A percentile compares a stretch with the other conserved stretches of the same genome.
phyloP scores from a whole-genome alignment of 2,113 vertebrate genomes.

The Macrotus californicus region DNA sequence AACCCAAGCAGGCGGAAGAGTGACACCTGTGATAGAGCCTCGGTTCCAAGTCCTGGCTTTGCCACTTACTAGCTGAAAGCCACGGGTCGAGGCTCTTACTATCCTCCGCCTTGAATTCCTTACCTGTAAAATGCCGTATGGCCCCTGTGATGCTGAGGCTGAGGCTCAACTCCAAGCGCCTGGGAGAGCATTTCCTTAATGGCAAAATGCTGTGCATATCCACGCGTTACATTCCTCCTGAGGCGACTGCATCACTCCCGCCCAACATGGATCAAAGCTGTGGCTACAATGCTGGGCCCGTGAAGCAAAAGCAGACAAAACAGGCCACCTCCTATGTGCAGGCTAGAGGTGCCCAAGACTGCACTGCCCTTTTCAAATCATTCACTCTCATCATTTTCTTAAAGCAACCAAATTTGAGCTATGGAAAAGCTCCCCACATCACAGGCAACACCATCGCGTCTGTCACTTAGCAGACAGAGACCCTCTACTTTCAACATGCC shows the following conservation, averaged over 20 bases:
- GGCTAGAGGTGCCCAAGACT: not conserved
- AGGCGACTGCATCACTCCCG: not conserved
- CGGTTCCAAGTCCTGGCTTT: not conserved
- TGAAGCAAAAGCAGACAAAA: not conserved
- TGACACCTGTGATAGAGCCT: not conserved
- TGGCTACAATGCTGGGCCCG: not conserved
- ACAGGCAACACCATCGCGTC: not conserved
- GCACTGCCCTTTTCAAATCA: not conserved
- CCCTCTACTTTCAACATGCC: not conserved
- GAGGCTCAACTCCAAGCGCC: accelerated
- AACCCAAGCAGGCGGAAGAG: not conserved
- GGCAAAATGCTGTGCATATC: not conserved
- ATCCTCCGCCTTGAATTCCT: not conserved
- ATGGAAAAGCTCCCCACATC: not conserved
- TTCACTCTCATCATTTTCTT: not conserved
- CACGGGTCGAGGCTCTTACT: not conserved
- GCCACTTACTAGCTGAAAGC: not conserved
- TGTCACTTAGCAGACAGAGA: not conserved
- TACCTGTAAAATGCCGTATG: not conserved
- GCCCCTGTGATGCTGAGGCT: not conserved
- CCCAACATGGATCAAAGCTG: not conserved
- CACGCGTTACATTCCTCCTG: accelerated
- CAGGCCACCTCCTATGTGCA: not conserved
- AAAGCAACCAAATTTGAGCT: not conserved
- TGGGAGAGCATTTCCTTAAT: not conserved